Evolutionary conservation across 2,888 invertebrate species (phyloP), one percentile per base, ranked within the genome.

Genomic region (Hemithea aestivaria): DNA sequence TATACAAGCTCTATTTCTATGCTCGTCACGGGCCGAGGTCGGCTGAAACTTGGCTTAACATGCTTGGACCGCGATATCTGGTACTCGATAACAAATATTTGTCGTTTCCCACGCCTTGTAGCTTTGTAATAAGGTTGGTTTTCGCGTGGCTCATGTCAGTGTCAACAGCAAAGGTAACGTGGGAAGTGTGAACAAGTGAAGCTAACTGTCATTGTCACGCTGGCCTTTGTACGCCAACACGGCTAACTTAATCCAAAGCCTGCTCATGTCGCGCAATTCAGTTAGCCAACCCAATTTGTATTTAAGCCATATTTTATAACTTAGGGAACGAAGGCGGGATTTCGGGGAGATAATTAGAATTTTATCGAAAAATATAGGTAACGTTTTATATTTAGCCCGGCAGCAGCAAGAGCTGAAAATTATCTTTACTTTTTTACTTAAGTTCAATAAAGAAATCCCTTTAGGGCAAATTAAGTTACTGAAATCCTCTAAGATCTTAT

Each of bases 191-290:
- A 66, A 70, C 70, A 66, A 68, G 67, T 67, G 58, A 58, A 62
- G 66, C 66, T 73, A 73, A 76, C 73, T 74, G 73, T 73, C 74
- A 71, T 70, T 74, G 73, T 72, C 69, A 71, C 63, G 58, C 54
- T 62, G 52, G 71, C 62, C 66, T 72, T 72, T 68, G 64, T 72
- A 61, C 60, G 56, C 62, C 62, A 62, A 66, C 60, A 54, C 55
- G 54, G 56, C 64, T 72, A 69, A 72, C 60, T 70, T 71, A 73
- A 73, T 71, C 65, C 67, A 23, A 12, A 27, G 43, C 20, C 45
- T 45, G 60, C 60, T 63, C 64, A 63, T 64, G 69, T 60, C 54
- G 39, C 35, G 53, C 65, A 68, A 70, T 69, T 64, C 66, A 69
- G 60, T 72, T 59, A 65, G 56, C 51, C 56, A 56, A 63, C 53